Conservation (phyloP, 1,140 invertebrate genomes). For the Calliphora vicina region DNA sequence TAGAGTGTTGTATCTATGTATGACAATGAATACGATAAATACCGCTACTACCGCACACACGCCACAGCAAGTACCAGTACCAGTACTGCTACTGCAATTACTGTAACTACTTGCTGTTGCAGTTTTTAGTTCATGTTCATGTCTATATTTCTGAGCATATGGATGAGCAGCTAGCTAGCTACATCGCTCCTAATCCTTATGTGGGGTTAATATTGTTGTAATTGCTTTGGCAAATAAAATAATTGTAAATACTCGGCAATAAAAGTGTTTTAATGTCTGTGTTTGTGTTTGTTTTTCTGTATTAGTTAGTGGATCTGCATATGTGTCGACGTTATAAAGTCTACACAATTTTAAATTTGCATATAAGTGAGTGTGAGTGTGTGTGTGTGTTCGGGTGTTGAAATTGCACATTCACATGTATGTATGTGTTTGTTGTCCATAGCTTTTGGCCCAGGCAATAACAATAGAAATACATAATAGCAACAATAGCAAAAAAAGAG, state of each 20-base stretch:
- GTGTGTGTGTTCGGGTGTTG: neutral
- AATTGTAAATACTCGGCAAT: conserved; percentile 19
- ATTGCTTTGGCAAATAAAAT: conserved; percentile 30
- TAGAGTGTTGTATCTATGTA: neutral
- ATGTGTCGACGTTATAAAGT: neutral
- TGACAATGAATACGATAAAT: neutral
- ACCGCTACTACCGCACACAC: neutral
- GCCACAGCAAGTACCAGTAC: neutral
- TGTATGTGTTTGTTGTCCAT: neutral
- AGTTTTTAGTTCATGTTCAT: neutral
- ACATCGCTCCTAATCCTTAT: neutral
- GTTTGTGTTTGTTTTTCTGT: neutral
- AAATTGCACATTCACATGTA: neutral
- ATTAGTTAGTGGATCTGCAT: neutral
- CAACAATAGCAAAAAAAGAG: neutral
- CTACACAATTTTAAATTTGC: neutral
- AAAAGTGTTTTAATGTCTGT: conserved; percentile 17
- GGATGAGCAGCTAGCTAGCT: neutral
- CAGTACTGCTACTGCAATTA: neutral
- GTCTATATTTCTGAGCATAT: neutral
- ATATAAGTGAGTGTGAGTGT: neutral
- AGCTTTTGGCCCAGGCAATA: conserved; percentile 8
- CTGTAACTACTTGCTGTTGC: neutral
- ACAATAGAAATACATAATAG: conserved; percentile 18
- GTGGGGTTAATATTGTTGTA: conserved; percentile 24